Conservation (phyloP, 1,140 invertebrate genomes). For the Lasaia peninsularis region DNA sequence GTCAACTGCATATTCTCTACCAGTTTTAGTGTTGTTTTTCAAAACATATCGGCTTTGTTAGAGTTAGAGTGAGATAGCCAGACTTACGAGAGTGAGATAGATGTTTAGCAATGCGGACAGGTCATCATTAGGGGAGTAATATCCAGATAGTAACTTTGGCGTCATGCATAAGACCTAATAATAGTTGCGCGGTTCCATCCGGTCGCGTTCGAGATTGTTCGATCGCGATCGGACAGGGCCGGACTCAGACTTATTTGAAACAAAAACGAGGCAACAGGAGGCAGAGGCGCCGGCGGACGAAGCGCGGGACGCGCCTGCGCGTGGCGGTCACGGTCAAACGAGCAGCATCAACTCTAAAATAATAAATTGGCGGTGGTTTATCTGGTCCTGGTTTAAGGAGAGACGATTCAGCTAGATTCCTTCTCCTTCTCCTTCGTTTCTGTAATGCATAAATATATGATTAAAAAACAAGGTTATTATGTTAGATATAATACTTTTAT, state of each 20-base stretch:
- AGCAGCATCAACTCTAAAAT: conserved; percentile 67
- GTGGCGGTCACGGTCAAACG: conserved; percentile 29
- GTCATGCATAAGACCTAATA: too few species aligned
- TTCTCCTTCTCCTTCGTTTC: conserved; percentile 74
- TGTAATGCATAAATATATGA: conserved; percentile 31
- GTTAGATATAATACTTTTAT: too few species aligned
- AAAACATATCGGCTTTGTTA: too few species aligned
- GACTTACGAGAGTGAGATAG: too few species aligned
- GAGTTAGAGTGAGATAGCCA: too few species aligned
- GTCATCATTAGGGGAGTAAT: too few species aligned
- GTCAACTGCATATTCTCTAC: too few species aligned
- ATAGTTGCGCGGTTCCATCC: background rate
- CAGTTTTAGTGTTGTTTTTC: too few species aligned
- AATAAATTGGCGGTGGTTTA: conserved; percentile 75
- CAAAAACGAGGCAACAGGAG: conserved; percentile 56
- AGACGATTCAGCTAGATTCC: conserved; percentile 73
- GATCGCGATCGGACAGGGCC: conserved; percentile 40
- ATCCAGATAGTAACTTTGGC: too few species aligned
- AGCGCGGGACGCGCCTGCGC: conserved; percentile 9
- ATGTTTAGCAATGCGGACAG: too few species aligned
- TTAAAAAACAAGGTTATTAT: too few species aligned
- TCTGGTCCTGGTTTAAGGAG: conserved; percentile 59
- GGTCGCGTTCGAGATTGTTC: background rate
- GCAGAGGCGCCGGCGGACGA: conserved; percentile 32
- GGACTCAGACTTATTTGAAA: conserved; percentile 48